These are phyloP conservation scores for Scaptomyza tumidula DNA, from an alignment of 2,888 invertebrate genomes.

Conservation along the genomic window DNA sequence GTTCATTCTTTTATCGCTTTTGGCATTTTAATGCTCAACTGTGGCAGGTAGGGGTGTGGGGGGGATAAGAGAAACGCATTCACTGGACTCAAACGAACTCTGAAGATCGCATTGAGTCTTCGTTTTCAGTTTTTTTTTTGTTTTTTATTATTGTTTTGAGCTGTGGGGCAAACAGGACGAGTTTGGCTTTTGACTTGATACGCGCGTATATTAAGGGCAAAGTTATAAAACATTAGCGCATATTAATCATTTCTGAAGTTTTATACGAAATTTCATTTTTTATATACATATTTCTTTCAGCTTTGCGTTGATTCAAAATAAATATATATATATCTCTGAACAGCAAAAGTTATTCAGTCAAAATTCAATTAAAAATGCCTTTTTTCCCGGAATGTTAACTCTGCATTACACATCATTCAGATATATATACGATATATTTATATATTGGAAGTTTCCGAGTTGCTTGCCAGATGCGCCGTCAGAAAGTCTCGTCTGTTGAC, in stretches of 20 bases:
- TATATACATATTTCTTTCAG: constrained; percentile 41
- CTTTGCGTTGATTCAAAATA: constrained; percentile 32
- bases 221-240: constrained; percentile 78
- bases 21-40: constrained; percentile 69
- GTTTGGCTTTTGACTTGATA: constrained; percentile 40
- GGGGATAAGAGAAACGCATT: constrained; percentile 3
- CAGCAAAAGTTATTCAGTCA: constrained; percentile 17
- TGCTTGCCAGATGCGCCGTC: constrained; percentile 47
- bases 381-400: constrained; percentile 51
- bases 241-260: constrained; percentile 73
- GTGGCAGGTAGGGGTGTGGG: not conserved
- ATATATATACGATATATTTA: not conserved
- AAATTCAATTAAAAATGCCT: constrained; percentile 71
- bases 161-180: constrained; percentile 52
- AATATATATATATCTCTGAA: constrained; percentile 18
- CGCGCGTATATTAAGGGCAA: constrained; percentile 72
- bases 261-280: constrained; percentile 67
- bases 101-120: constrained; percentile 2
- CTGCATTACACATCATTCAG: constrained; percentile 31
- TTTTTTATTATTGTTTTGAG: constrained; percentile 43
- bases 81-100: constrained; percentile 11
- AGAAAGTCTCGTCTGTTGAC: constrained; percentile 48
- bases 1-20: constrained; percentile 78
- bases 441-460: not conserved
- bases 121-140: not conserved